phyloP scores from a whole-genome alignment of 2,113 vertebrate species.

The Pelmatolapia mariae region DNA sequence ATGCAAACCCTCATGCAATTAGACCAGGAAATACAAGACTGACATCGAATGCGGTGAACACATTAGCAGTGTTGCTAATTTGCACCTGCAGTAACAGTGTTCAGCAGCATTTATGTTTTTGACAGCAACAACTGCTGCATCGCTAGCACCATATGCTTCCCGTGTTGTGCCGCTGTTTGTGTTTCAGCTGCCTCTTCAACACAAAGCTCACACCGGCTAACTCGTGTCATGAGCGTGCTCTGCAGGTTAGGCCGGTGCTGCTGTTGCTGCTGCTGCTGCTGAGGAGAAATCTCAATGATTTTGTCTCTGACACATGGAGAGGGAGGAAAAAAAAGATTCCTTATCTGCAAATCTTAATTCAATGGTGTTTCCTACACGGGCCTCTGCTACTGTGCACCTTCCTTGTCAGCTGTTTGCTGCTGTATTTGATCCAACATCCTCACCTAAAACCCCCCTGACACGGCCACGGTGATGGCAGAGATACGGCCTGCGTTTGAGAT shows the following conservation, averaged over 20 bases:
- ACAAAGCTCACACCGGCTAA: neutral
- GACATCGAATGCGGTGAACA: neutral
- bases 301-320: neutral
- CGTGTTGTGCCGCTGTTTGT: neutral
- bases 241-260: neutral
- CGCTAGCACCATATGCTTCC: neutral
- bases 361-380: neutral
- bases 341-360: constrained; percentile 47
- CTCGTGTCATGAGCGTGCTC: neutral
- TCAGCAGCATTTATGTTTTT: neutral
- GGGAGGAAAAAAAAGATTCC: neutral
- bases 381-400: neutral
- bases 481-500: constrained; percentile 49
- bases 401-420: constrained; percentile 32
- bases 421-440: constrained; percentile 46
- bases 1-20: neutral
- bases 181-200: neutral
- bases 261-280: neutral
- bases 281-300: constrained; percentile 16
- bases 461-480: constrained; percentile 35
- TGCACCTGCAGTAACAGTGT: neutral
- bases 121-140: neutral
- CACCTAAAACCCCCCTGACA: constrained; percentile 46
- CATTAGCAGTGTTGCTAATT: neutral
- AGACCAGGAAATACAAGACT: neutral